These are phyloP conservation scores for Caenorhabditis sp. DNA, from an alignment of 2,888 invertebrate genomes.

Conservation along the genomic window DNA sequence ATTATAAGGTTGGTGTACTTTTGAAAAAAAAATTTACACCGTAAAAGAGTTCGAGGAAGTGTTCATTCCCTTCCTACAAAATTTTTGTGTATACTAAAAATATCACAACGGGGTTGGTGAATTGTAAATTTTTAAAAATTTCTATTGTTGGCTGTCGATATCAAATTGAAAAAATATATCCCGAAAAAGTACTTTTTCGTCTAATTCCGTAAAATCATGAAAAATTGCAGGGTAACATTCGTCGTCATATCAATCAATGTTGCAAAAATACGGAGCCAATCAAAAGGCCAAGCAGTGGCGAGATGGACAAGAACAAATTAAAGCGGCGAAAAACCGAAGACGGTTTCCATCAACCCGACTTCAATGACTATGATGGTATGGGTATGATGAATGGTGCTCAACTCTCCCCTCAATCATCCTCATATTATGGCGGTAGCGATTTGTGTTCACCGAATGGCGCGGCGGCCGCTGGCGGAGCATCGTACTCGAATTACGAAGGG, in stretches of 20 bases:
- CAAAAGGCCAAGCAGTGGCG: constrained; percentile 15
- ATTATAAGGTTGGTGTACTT: constrained; percentile 58
- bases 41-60: too few species aligned
- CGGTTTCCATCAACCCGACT: constrained; percentile 7
- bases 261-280: constrained; percentile 47
- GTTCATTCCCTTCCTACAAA: too few species aligned
- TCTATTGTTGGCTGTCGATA: too few species aligned
- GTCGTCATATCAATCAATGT: constrained; percentile 63
- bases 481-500: constrained; percentile 4
- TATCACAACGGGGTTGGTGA: too few species aligned
- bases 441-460: constrained; percentile 26
- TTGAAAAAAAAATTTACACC: too few species aligned
- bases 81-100: too few species aligned
- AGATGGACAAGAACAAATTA: constrained; percentile 10
- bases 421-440: constrained; percentile 19
- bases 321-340: constrained; percentile 12
- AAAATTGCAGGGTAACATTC: constrained; percentile 56
- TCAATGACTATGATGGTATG: background rate
- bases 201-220: background rate
- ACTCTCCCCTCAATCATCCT: constrained; percentile 27
- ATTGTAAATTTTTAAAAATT: too few species aligned
- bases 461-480: background rate
- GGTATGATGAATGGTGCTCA: constrained; percentile 16
- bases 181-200: background rate
- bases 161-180: too few species aligned